Base-by-base conservation (phyloP, 2,113 vertebrate genomes). In the Zingel zingel region DNA sequence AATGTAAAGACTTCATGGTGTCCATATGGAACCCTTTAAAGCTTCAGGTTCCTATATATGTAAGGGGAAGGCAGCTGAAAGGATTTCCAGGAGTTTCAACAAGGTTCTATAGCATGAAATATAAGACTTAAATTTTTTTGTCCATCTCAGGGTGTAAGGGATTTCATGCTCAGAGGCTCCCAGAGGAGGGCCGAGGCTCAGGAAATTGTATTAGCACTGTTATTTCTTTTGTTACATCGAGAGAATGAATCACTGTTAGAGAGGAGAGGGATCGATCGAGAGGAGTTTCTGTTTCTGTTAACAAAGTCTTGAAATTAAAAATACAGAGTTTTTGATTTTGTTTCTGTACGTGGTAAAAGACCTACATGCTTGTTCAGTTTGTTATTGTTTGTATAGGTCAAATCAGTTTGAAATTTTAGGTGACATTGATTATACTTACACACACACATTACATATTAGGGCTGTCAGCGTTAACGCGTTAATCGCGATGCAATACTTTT, bases 121-220 rank as follows among this genome's bases (percentile, higher is more conserved):
- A 56, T 92, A 89, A 89, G 16, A 87, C 88, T 21, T 4, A 47
- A n/a, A n/a, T 27, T 2, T 90, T 80, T 57, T 43, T 81, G 77
- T 75, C 36, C 65, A 85, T 83, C 56, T 85, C 39, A 3, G 25
- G 65, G 56, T 82, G 70, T 47, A 2, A 53, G 36, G 64, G 77
- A 85, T 85, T 88, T 90, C 76, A 79, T 75, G 80, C 65, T 82
- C 19, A 25, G 45, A 68, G 19, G 25, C 67, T 80, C 71, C 54
- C 74, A 58, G 63, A 83, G 81, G 77, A 69, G 13, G 47, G 63
- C 13, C 1, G 6, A 53, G 48, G 56, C 59, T 67, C 54, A 48
- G 66, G 72, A 87, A 88, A 79, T 64, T 66, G 79, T 71, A 48
- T 56, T 21, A 62, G n/a, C 47, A 16, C 14, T 85, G 71, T 84